A percentile compares a stretch with the other conserved stretches of the same genome.
These are phyloP conservation scores for Eonycteris spelaea DNA, from an alignment of 2,113 vertebrate species.

Conservation along the genomic window DNA sequence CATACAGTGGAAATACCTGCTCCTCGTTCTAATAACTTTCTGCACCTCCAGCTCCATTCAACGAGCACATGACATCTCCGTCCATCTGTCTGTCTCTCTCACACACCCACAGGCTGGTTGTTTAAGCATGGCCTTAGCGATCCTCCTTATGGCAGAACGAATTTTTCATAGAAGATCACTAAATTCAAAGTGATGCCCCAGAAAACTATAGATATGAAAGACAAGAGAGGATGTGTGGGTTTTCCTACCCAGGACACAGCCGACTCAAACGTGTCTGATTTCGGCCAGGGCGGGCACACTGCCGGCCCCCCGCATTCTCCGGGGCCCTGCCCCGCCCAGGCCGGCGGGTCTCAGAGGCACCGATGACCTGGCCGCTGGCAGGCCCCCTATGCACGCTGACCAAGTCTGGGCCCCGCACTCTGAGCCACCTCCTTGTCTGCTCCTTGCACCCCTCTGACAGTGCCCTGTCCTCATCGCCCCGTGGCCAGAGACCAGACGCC, in stretches of 20 bases:
- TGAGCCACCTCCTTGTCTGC: neutral
- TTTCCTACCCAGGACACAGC: neutral
- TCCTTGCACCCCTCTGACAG: neutral
- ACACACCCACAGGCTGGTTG: neutral
- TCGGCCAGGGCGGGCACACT: neutral
- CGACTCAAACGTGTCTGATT: neutral
- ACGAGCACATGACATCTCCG: neutral
- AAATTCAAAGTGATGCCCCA: slow-evolving; percentile 11
- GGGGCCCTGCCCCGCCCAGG: too few relatives aligned
- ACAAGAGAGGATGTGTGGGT: rapidly evolving
- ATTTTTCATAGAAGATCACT: neutral
- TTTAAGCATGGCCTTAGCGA: neutral
- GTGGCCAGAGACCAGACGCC: neutral
- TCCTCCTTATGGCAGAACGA: neutral
- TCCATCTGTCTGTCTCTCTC: too few relatives aligned
- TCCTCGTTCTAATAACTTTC: neutral
- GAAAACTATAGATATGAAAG: neutral
- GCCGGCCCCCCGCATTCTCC: too few relatives aligned
- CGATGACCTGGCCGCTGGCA: neutral
- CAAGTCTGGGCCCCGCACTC: neutral
- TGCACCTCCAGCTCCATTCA: neutral
- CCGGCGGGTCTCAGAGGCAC: neutral
- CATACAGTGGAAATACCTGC: slow-evolving; percentile 25
- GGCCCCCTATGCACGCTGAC: neutral
- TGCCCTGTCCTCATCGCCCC: neutral